These are phyloP conservation scores for Amiota communis DNA, from an alignment of 2,888 invertebrate species.

Conservation along the genomic window DNA sequence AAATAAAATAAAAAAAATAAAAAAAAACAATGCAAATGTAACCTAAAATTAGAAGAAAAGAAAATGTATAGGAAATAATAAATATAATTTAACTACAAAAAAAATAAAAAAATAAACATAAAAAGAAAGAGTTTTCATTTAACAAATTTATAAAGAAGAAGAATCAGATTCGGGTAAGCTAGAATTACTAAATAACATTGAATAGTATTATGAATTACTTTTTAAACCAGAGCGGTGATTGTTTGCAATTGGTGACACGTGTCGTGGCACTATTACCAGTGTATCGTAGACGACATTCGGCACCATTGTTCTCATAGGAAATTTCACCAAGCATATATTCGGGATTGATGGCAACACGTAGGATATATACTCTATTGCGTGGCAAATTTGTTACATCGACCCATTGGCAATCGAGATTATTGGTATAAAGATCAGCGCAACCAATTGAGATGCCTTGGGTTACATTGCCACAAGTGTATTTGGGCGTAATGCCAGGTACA, in stretches of 20 bases:
- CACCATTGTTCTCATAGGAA: constrained; percentile 66
- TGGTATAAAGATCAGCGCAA: constrained; percentile 61
- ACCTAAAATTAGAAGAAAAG: constrained; percentile 24
- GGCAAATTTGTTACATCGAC: constrained; percentile 67
- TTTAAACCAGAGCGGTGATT: constrained; percentile 49
- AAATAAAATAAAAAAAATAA: constrained; percentile 6
- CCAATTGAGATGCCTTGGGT: constrained; percentile 66
- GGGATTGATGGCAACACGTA: constrained; percentile 66
- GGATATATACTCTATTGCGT: constrained; percentile 54
- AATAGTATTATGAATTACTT: neutral
- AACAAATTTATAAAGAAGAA: neutral
- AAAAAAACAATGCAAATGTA: constrained; percentile 28
- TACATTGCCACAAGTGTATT: constrained; percentile 61
- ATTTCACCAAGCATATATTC: constrained; percentile 64
- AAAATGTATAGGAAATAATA: constrained; percentile 5
- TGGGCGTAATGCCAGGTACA: constrained; percentile 48
- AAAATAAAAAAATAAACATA: neutral
- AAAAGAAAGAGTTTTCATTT: no score
- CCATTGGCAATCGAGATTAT: constrained; percentile 66
- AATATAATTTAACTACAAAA: neutral
- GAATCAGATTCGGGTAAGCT: neutral
- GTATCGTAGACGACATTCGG: constrained; percentile 60
- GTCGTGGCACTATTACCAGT: constrained; percentile 59
- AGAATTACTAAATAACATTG: neutral
- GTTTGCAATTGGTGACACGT: constrained; percentile 53